These are phyloP conservation scores for Syrrhaptes paradoxus DNA, from an alignment of 2,113 vertebrate species.

Conservation along the genomic window DNA sequence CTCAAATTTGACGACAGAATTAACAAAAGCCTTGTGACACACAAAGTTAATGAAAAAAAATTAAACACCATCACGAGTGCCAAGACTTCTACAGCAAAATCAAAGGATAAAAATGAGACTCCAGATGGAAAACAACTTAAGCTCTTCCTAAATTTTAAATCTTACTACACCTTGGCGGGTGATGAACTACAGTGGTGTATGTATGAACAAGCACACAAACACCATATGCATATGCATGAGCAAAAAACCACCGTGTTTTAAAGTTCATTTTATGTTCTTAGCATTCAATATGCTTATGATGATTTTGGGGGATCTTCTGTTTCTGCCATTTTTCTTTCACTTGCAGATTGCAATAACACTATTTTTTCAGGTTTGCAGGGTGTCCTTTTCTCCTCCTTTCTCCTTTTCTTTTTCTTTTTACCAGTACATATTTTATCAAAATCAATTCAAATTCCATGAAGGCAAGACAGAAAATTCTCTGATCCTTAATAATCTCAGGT, in stretches of 20 bases:
- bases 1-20: neutral
- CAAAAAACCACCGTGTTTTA: rapidly evolving
- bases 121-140: neutral
- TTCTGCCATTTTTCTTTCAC: neutral
- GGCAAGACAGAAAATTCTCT: neutral
- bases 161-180: neutral
- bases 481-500: neutral
- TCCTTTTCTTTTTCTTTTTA: neutral
- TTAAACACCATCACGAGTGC: neutral
- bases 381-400: neutral
- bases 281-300: neutral
- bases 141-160: neutral
- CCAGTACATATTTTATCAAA: neutral
- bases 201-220: neutral
- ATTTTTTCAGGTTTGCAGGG: neutral
- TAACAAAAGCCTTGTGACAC: neutral
- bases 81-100: neutral
- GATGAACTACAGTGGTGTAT: neutral
- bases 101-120: neutral
- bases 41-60: neutral
- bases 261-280: neutral
- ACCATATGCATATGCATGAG: neutral
- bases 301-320: neutral
- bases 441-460: neutral
- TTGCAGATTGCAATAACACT: neutral